phyloP scores from a whole-genome alignment of 2,888 invertebrate genomes.

The Tipula confusa region DNA sequence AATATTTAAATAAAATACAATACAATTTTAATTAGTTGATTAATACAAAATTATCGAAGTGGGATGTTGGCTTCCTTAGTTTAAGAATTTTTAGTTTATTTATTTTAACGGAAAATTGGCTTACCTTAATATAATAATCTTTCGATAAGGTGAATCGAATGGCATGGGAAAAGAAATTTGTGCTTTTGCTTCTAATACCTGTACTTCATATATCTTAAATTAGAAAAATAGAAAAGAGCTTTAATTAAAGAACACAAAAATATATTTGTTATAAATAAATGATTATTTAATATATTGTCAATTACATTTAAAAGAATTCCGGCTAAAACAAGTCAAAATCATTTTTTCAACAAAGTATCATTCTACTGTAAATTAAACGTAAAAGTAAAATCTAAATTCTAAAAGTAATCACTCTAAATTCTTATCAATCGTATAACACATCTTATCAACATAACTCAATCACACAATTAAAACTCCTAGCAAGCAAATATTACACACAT shows the following conservation, averaged over 20 bases:
- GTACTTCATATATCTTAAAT: constrained; percentile 26
- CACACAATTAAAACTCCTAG: not conserved
- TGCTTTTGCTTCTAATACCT: constrained; percentile 41
- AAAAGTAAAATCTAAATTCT: too few species aligned
- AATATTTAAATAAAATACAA: too few species aligned
- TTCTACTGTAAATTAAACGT: too few species aligned
- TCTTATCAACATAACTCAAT: not conserved
- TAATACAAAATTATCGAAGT: too few species aligned
- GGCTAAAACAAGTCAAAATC: too few species aligned
- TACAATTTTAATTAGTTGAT: too few species aligned
- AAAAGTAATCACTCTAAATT: not conserved
- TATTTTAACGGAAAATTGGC: not conserved
- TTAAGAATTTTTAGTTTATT: too few species aligned
- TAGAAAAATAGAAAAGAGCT: not conserved
- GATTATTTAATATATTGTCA: too few species aligned
- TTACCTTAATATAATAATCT: constrained; percentile 56
- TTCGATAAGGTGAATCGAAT: constrained; percentile 55
- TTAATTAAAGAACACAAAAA: too few species aligned
- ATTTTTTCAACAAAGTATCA: too few species aligned
- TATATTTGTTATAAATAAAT: too few species aligned
- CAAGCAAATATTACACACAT: not conserved
- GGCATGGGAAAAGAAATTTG: constrained; percentile 57
- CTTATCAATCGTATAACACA: not conserved
- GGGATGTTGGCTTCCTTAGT: not conserved
- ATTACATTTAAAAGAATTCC: too few species aligned